Conservation (phyloP, 2,113 vertebrate species). For the Urocitellus parryii region DNA sequence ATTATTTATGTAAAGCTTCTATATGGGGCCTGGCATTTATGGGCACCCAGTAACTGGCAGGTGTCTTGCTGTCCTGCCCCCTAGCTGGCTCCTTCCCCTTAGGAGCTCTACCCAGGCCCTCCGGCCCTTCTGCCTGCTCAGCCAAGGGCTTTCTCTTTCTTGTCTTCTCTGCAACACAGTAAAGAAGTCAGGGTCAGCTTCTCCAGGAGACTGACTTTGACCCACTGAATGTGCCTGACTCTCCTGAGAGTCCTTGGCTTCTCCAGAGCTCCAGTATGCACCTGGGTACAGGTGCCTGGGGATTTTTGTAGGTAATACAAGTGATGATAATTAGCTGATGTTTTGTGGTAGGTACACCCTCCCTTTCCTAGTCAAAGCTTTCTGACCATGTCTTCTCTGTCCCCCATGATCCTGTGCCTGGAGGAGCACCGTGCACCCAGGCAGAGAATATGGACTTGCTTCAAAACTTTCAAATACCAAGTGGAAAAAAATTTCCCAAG, state of each 20-base stretch:
- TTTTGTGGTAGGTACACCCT: background rate
- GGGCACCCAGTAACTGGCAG: background rate
- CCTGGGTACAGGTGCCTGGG: background rate
- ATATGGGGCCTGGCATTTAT: background rate
- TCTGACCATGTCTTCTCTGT: background rate
- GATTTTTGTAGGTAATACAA: constrained; percentile 27
- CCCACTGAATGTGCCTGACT: background rate
- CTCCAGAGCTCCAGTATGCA: background rate
- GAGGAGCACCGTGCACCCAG: accelerated
- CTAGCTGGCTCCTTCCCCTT: background rate
- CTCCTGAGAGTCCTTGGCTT: background rate
- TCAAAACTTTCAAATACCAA: background rate
- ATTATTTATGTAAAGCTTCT: no score
- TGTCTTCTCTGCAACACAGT: background rate
- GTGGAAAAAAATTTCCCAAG: background rate
- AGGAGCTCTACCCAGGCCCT: background rate
- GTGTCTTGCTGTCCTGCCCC: background rate
- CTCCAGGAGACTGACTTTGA: background rate
- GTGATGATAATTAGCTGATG: background rate
- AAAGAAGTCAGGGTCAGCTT: background rate
- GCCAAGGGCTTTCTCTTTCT: background rate
- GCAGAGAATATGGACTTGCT: background rate
- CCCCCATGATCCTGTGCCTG: background rate
- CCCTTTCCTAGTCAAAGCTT: background rate
- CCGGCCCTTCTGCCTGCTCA: no score